These are phyloP conservation scores for Neodiprion fabricii DNA, from an alignment of 1,140 invertebrate species.

Conservation along the genomic window DNA sequence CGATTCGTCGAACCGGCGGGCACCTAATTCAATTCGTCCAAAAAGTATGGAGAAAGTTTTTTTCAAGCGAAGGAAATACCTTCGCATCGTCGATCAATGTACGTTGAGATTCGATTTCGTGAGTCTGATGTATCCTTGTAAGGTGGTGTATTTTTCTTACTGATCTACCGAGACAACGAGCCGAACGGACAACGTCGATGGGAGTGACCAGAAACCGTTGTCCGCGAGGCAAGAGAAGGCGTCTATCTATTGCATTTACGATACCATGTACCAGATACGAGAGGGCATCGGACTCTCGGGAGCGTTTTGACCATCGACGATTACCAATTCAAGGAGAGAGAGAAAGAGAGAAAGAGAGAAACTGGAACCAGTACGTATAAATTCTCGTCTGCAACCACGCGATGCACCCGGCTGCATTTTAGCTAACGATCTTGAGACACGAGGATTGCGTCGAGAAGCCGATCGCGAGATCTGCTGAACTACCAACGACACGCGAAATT, in stretches of 20 bases:
- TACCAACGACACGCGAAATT: no score
- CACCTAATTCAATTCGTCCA: not conserved
- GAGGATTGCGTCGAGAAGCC: no score
- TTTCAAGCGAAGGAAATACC: not conserved
- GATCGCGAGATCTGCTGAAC: no score
- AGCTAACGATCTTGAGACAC: no score
- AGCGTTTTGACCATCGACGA: not conserved
- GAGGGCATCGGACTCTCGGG: not conserved
- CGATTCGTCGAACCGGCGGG: not conserved
- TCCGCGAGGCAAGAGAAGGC: no score
- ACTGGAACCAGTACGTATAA: no score
- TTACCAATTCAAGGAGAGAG: not conserved
- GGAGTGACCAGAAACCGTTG: no score
- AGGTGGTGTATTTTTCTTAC: not conserved
- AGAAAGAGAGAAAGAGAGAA: no score
- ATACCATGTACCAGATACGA: not conserved
- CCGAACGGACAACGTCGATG: not conserved
- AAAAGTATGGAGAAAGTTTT: not conserved
- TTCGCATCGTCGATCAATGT: not conserved
- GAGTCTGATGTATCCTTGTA: not conserved
- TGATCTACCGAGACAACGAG: not conserved
- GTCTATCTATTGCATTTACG: not conserved
- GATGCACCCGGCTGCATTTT: no score
- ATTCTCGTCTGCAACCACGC: no score
- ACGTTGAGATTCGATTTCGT: not conserved